Evolutionary conservation across 2,797 vertebrate species (phyloP).

Genomic region (Micropoecilia bifurca): DNA sequence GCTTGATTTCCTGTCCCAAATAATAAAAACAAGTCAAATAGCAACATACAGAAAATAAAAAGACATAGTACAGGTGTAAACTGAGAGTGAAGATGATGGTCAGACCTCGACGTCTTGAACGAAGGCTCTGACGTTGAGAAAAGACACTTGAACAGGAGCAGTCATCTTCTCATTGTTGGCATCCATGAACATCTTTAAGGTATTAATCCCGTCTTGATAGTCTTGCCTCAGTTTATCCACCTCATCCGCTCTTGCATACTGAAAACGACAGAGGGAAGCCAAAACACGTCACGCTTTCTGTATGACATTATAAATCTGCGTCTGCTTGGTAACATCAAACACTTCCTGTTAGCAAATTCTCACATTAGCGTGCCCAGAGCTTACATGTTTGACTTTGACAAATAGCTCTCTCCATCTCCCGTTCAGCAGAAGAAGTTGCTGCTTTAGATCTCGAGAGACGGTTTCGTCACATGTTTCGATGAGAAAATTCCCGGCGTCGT

Average conservation of each 20-base stretch:
- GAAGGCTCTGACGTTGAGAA: conserved; percentile 91
- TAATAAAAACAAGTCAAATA: neutral
- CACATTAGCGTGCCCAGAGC: conserved; percentile 10
- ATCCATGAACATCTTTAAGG: conserved; percentile 89
- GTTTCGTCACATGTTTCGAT: conserved; percentile 97
- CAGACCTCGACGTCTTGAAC: conserved; percentile 92
- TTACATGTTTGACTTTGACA: conserved; percentile 97
- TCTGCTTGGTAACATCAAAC: neutral
- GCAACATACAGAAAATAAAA: neutral
- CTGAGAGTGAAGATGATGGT: neutral
- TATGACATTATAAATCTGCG: neutral
- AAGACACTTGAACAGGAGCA: conserved; percentile 88
- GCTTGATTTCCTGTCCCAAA: conserved; percentile 86
- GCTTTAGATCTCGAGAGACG: conserved; percentile 95
- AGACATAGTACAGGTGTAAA: neutral
- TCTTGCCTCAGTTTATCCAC: conserved; percentile 92
- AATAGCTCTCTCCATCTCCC: conserved; percentile 97
- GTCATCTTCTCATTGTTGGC: conserved; percentile 88
- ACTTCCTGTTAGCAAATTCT: neutral
- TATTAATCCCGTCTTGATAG: conserved; percentile 86
- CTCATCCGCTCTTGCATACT: conserved; percentile 97
- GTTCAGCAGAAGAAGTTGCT: conserved; percentile 94
- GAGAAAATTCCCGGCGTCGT: conserved; percentile 97
- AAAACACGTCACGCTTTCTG: neutral
- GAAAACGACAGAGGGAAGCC: conserved; percentile 13